These are phyloP conservation scores for Lepidurus couesii DNA, from an alignment of 1,140 invertebrate genomes.

Conservation along the genomic window DNA sequence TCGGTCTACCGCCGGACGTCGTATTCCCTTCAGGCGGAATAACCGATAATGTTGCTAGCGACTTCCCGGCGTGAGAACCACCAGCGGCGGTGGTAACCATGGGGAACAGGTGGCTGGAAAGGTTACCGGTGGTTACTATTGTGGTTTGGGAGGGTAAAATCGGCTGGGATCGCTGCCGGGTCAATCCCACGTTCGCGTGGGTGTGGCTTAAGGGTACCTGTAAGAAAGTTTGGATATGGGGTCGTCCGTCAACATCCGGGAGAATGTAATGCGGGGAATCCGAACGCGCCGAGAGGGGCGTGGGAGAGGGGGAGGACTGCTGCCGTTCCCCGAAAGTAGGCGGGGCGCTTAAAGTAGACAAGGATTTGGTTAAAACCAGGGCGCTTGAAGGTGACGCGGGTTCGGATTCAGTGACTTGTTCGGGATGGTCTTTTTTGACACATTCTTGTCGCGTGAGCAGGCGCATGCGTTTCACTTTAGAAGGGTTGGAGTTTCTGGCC, in stretches of 20 bases:
- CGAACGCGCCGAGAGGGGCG: background rate
- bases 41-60: background rate
- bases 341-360: background rate
- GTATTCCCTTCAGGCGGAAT: constrained; percentile 35
- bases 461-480: constrained; percentile 26
- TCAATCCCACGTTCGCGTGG: constrained; percentile 32
- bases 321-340: background rate
- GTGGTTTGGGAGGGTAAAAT: constrained; percentile 36
- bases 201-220: constrained; percentile 21
- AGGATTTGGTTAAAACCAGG: constrained; percentile 8
- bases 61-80: background rate
- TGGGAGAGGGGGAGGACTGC: background rate
- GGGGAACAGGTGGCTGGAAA: background rate
- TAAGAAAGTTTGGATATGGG: constrained; percentile 4
- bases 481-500: background rate
- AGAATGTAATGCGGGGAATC: background rate
- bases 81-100: background rate
- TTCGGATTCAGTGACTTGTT: constrained; percentile 27
- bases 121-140: constrained; percentile 25
- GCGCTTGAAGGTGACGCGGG: constrained; percentile 23
- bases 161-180: constrained; percentile 37
- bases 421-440: constrained; percentile 28
- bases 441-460: constrained; percentile 32
- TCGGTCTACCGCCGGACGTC: constrained; percentile 28
- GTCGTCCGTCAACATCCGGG: background rate